These are phyloP conservation scores for Diploscapter pachys DNA, from an alignment of 1,140 invertebrate species.

Conservation along the genomic window DNA sequence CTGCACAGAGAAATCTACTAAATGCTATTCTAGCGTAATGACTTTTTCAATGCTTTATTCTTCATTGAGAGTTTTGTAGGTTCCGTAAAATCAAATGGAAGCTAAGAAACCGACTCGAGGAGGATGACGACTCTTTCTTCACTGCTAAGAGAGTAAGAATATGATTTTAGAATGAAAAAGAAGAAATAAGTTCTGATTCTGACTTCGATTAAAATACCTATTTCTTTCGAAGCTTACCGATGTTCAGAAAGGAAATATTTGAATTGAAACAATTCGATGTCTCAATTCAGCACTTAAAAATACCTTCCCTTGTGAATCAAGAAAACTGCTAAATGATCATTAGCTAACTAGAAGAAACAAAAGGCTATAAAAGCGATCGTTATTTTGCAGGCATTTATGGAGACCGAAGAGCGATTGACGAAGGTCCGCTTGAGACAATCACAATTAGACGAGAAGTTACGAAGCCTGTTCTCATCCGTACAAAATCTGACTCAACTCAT, in stretches of 20 bases:
- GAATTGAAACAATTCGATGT: too few species aligned
- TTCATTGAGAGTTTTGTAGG: conserved; percentile 31
- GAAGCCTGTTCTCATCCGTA: conserved; percentile 16
- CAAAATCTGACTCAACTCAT: conserved; percentile 17
- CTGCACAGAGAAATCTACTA: conserved; percentile 43
- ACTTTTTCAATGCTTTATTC: background rate
- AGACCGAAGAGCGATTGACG: conserved; percentile 29
- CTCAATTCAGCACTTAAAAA: too few species aligned
- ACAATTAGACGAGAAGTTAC: conserved; percentile 22
- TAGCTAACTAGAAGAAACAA: too few species aligned
- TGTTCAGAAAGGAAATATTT: too few species aligned
- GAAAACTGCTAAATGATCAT: too few species aligned
- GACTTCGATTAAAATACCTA: conserved; percentile 1
- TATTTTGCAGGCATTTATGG: conserved; percentile 26
- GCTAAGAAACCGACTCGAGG: conserved; percentile 39
- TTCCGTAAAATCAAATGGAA: conserved; percentile 49
- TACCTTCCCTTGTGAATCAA: too few species aligned
- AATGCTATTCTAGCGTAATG: conserved; percentile 41
- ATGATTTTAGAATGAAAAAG: background rate
- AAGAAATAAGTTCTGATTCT: background rate
- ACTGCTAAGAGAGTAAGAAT: conserved; percentile 14
- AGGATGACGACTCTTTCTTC: conserved; percentile 48
- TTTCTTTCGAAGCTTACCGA: background rate
- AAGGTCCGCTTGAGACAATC: conserved; percentile 27
- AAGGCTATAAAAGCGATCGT: background rate